These are phyloP conservation scores for Labrus mixtus DNA, from an alignment of 2,113 vertebrate genomes.

Conservation along the genomic window DNA sequence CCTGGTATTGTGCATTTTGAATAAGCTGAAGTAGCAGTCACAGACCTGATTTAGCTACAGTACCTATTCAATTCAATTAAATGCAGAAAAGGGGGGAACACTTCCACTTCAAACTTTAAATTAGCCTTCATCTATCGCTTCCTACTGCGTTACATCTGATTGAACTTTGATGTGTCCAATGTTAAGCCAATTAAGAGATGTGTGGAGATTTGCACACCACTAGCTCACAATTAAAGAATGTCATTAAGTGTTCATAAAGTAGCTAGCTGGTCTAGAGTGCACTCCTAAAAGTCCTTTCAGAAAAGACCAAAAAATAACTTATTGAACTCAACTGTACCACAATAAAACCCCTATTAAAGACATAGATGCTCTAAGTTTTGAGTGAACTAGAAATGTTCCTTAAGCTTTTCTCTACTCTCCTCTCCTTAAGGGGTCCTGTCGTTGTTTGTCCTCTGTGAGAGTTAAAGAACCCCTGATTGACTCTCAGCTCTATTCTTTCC, in stretches of 20 bases:
- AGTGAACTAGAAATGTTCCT: conserved; percentile 10
- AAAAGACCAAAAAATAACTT: too few species aligned
- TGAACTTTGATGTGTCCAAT: background rate
- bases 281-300: too few species aligned
- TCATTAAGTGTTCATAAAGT: too few species aligned
- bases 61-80: background rate
- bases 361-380: background rate
- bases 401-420: background rate
- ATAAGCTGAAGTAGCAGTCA: background rate
- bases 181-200: background rate
- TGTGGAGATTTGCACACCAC: background rate
- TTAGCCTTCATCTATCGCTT: background rate
- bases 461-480: conserved; percentile 25
- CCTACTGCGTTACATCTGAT: background rate
- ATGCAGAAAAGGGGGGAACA: background rate
- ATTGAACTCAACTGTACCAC: background rate
- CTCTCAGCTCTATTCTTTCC: conserved; percentile 17
- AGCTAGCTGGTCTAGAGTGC: too few species aligned
- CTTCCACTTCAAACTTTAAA: background rate
- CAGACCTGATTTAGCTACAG: background rate
- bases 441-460: conserved; percentile 8
- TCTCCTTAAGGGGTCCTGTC: background rate
- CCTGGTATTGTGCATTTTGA: background rate
- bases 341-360: background rate
- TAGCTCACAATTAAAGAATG: too few species aligned